A percentile compares a stretch with the other conserved stretches of the same genome.
phyloP scores from a whole-genome alignment of 2,113 vertebrate genomes.

The Malurus elegans region DNA sequence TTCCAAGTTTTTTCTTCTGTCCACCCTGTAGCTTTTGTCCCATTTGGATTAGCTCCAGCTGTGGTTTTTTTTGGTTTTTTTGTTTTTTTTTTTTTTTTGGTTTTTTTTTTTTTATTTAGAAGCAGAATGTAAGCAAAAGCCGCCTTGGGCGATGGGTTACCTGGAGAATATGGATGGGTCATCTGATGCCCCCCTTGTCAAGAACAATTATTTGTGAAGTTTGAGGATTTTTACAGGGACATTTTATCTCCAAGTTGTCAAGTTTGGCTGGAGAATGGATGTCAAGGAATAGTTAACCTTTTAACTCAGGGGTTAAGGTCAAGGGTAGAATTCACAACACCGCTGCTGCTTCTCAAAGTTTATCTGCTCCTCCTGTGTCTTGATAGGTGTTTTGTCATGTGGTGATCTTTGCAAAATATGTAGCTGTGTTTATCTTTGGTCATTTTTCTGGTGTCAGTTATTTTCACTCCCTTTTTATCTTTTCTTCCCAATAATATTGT shows the following conservation, averaged over 20 bases:
- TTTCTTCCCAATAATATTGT: not conserved
- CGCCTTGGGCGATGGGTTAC: not conserved
- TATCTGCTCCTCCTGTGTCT: not conserved
- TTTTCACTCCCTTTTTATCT: not conserved
- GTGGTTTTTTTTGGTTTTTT: too few relatives aligned
- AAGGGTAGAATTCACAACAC: not conserved
- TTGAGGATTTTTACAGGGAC: not conserved
- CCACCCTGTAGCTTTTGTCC: fast-evolving
- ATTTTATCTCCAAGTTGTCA: not conserved
- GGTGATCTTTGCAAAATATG: not conserved
- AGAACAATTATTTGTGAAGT: not conserved
- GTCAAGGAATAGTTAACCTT: not conserved
- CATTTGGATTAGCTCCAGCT: not conserved
- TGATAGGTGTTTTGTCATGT: not conserved
- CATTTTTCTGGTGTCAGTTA: not conserved
- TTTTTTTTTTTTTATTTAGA: not conserved
- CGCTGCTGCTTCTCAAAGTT: not conserved
- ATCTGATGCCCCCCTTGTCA: not conserved
- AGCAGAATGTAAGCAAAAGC: not conserved
- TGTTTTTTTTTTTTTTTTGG: too few relatives aligned
- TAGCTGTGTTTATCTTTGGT: not conserved
- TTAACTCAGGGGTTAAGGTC: not conserved
- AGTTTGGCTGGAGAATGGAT: not conserved
- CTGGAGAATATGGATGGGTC: not conserved
- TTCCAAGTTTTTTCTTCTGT: not conserved